These are phyloP conservation scores for Bimastos eiseni DNA, from an alignment of 2,888 invertebrate genomes.

Conservation along the genomic window DNA sequence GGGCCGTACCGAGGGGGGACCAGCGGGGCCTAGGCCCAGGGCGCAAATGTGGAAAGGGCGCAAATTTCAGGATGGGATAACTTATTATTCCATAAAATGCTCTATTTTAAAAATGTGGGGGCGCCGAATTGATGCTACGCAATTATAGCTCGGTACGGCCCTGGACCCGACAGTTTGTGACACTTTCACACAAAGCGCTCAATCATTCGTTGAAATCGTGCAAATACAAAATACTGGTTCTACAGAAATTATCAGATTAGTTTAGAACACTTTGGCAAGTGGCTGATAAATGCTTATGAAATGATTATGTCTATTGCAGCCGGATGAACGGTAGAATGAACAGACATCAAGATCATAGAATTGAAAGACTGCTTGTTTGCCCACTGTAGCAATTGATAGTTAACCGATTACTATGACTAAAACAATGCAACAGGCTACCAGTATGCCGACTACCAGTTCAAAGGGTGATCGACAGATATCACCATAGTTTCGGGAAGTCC, in stretches of 20 bases:
- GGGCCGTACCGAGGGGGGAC: too few relatives aligned
- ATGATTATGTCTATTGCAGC: background rate
- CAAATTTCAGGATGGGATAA: too few relatives aligned
- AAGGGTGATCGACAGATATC: background rate
- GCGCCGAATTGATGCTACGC: too few relatives aligned
- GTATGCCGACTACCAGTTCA: background rate
- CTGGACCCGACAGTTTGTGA: background rate
- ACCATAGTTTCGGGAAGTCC: conserved; percentile 40
- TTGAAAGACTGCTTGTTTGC: background rate
- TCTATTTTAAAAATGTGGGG: too few relatives aligned
- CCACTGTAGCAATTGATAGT: background rate
- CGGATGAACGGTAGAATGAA: background rate
- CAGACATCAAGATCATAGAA: background rate
- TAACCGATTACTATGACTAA: conserved; percentile 13
- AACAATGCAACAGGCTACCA: background rate
- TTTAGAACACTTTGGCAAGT: conserved; percentile 6
- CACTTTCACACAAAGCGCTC: background rate
- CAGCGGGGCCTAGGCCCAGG: too few relatives aligned
- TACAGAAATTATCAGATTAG: conserved; percentile 5
- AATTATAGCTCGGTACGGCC: too few relatives aligned
- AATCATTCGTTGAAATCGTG: background rate
- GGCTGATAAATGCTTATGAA: background rate
- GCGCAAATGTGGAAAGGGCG: too few relatives aligned
- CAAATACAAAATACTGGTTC: conserved; percentile 4
- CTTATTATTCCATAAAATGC: too few relatives aligned